Base-by-base conservation (phyloP, 2,797 vertebrate genomes). In the Halcyon leucocephala region DNA sequence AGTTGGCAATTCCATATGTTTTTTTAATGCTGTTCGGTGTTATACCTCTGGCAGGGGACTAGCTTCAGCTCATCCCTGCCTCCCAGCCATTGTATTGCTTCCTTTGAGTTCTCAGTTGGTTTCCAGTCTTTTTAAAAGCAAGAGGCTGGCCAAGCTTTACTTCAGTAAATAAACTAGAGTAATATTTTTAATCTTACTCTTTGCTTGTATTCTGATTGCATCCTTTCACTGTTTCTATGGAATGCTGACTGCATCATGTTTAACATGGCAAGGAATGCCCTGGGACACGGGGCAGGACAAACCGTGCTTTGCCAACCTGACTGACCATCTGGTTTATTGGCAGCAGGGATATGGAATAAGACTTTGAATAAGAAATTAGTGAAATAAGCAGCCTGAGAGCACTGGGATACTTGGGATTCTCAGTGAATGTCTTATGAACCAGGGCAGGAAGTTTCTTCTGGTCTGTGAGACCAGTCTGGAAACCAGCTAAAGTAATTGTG, bases 241-340 rank as follows among this genome's bases (percentile, higher is more conserved):
- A 54, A 51, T 26, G 4, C 44, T 19, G 69, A 16, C 35, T 42
- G 74, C 6, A 8, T 16, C n/a, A 0, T 25, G 35, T 37, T 76
- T 6, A 16, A 3, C 1, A 1, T 0, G 9, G 69, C 12, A 29
- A 19, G 21, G 57, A 48, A 42, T 2, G 26, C 33, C 1, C 10
- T 19, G 64, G 62, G 51, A 41, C n/a, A 5, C 33, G 1, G 22
- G 55, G 52, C 82, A 86, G 82, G 25, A 71, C 18, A 37, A 64
- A 55, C 31, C 60, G 12, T 0, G 2, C 58, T 72, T 86, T 70
- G 55, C 66, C 78, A 54, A 1, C 74, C 10, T 13, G 35, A 10
- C 41, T 65, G 65, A 29, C 39, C 74, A 6, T 8, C 48, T 82
- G 57, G 2, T 24, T 13, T 3, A 11, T 54, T 26, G 73, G 8